These are phyloP conservation scores for Habrosyne pyritoides DNA, from an alignment of 2,888 invertebrate genomes.

Conservation along the genomic window DNA sequence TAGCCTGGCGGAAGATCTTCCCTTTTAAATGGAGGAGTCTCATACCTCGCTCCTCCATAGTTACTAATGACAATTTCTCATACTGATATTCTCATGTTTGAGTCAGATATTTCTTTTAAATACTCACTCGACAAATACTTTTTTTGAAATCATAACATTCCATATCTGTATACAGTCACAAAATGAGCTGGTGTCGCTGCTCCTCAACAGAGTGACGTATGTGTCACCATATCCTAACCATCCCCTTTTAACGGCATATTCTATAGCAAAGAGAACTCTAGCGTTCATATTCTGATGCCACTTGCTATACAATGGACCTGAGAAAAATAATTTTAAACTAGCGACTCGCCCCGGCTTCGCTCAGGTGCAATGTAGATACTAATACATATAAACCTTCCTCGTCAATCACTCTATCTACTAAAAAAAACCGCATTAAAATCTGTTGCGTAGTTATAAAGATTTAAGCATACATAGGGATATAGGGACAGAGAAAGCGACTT, in stretches of 20 bases:
- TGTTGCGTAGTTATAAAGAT: no score
- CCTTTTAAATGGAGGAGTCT: no score
- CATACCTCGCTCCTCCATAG: no score
- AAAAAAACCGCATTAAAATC: not conserved
- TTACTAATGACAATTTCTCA: no score
- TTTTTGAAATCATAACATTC: conserved; percentile 44
- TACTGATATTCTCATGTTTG: no score
- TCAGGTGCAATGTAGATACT: no score
- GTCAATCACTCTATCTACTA: no score
- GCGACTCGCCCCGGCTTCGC: no score
- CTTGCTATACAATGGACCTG: conserved; percentile 27
- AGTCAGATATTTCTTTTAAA: not conserved
- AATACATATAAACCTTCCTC: no score
- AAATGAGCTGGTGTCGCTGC: conserved; percentile 51
- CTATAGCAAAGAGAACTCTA: conserved; percentile 51
- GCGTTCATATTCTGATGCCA: conserved; percentile 47
- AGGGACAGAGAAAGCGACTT: no score
- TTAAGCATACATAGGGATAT: no score
- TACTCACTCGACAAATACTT: conserved; percentile 52
- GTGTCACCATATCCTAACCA: conserved; percentile 54
- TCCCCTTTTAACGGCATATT: conserved; percentile 49
- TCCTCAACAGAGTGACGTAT: conserved; percentile 57
- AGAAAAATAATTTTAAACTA: conserved; percentile 4
- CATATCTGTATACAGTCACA: conserved; percentile 55
- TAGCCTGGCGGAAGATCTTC: no score